Base-by-base conservation (phyloP, 2,797 vertebrate species). In the Leuciscus waleckii region DNA sequence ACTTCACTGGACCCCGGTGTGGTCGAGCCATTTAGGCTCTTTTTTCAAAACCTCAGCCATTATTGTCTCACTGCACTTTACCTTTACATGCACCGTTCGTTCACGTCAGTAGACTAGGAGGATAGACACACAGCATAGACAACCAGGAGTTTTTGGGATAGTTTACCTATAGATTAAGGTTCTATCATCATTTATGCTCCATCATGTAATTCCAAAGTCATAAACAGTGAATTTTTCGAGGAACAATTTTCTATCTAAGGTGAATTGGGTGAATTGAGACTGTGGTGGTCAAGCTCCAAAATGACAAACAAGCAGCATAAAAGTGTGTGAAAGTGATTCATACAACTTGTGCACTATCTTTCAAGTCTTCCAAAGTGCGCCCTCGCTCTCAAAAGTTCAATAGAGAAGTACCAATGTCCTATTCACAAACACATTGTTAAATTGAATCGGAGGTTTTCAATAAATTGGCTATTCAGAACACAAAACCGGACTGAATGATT, bases 1-100 rank as follows among this genome's bases (percentile, higher is more conserved):
- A 91, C 91, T 91, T 88, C 63, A 86, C 90, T 94, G 93, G 94
- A 94, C 94, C 92, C 93, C 84, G 89, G 90, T 93, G 91, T 91
- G 91, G 88, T 89, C 89, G 91, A 92, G 92, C 91, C 92, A 92
- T 93, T 94, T 93, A 90, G 91, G 87, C 89, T 87, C 90, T 92
- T 93, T 92, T 92, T 91, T 75, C 77, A 84, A 78, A 78, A 54
- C 11, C 21, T 49, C n/a, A 89, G 88, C 86, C 79, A 61, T 85
- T 85, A 92, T 92, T 91, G 91, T 93, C 92, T 93, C 35, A 91
- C 89, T 92, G 83, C 84, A 79, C 32, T 82, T 63, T 41, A 56
- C 37, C 73, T 61, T 70, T 19, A 43, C 68, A 71, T 88, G 16
- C 16, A 17, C 0, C 2, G 23, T 41, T 41, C 23, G 0, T 78